phyloP scores from a whole-genome alignment of 2,888 invertebrate species.

The Microplitis deprimator region DNA sequence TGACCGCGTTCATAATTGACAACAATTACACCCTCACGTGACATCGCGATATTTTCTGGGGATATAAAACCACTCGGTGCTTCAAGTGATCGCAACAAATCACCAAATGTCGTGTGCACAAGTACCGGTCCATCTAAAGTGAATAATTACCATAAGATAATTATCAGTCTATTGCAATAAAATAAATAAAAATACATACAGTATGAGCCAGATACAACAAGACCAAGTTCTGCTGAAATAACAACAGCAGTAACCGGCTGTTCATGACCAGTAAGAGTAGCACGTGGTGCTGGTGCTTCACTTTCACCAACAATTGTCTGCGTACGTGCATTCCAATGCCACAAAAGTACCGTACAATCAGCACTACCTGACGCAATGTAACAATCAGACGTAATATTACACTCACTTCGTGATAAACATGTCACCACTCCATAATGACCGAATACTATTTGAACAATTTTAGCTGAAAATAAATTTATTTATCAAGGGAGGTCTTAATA shows the following conservation, averaged over 20 bases:
- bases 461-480: constrained; percentile 76
- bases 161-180: neutral
- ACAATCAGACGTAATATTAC: constrained; percentile 99
- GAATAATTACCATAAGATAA: constrained; percentile 11
- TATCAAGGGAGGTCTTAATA: neutral
- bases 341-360: constrained; percentile 97
- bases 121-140: constrained; percentile 89
- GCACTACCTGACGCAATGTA: constrained; percentile 98
- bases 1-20: constrained; percentile 94
- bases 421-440: constrained; percentile 99
- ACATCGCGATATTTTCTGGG: constrained; percentile 92
- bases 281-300: constrained; percentile 94
- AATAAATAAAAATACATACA: constrained; percentile 69
- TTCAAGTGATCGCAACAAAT: constrained; percentile 91
- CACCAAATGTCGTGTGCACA: constrained; percentile 98
- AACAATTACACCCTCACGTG: constrained; percentile 95
- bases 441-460: constrained; percentile 98
- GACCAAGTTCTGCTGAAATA: constrained; percentile 97
- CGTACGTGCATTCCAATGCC: constrained; percentile 99
- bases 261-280: constrained; percentile 97
- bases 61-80: constrained; percentile 83
- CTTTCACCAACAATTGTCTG: constrained; percentile 98
- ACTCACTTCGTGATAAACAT: constrained; percentile 96
- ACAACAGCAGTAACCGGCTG: constrained; percentile 95
- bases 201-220: constrained; percentile 94